phyloP scores from a whole-genome alignment of 2,797 vertebrate genomes.

The Bovichtus diacanthus region DNA sequence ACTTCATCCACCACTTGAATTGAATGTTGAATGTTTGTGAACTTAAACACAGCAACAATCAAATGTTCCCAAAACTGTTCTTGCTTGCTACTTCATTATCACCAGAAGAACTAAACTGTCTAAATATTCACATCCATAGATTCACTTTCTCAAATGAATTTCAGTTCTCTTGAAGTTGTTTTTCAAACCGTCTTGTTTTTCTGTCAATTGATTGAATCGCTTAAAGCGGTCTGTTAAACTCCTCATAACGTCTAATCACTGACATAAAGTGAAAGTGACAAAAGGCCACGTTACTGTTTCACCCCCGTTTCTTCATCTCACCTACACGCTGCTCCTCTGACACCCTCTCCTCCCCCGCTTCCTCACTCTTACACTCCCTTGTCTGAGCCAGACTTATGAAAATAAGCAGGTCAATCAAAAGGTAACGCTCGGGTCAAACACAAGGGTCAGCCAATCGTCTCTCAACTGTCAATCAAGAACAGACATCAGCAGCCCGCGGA shows the following conservation, averaged over 20 bases:
- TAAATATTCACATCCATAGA: not conserved
- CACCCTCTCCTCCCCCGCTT: slow-evolving; percentile 34
- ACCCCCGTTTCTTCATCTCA: slow-evolving; percentile 34
- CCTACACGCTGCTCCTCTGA: not conserved
- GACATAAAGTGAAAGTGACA: slow-evolving; percentile 42
- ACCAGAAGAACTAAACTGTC: not conserved
- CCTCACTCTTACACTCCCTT: slow-evolving; percentile 19
- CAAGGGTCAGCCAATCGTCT: slow-evolving; percentile 62
- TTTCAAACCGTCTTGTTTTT: not conserved
- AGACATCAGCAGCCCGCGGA: not conserved
- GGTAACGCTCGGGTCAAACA: slow-evolving; percentile 64
- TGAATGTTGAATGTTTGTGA: not conserved
- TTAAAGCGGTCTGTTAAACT: slow-evolving; percentile 7
- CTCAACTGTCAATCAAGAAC: slow-evolving; percentile 75
- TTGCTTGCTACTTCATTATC: not conserved
- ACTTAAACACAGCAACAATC: not conserved
- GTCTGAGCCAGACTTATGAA: slow-evolving; percentile 66
- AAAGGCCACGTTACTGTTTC: slow-evolving; percentile 9
- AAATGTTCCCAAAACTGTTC: not conserved
- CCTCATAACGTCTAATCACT: not conserved
- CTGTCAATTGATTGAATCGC: slow-evolving; percentile 10
- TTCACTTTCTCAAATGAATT: not conserved
- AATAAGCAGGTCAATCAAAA: slow-evolving; percentile 79
- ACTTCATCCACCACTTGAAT: not conserved
- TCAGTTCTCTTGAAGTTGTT: not conserved